phyloP scores from a whole-genome alignment of 1,140 invertebrate species.

The Macrosteles quadrilineatus region DNA sequence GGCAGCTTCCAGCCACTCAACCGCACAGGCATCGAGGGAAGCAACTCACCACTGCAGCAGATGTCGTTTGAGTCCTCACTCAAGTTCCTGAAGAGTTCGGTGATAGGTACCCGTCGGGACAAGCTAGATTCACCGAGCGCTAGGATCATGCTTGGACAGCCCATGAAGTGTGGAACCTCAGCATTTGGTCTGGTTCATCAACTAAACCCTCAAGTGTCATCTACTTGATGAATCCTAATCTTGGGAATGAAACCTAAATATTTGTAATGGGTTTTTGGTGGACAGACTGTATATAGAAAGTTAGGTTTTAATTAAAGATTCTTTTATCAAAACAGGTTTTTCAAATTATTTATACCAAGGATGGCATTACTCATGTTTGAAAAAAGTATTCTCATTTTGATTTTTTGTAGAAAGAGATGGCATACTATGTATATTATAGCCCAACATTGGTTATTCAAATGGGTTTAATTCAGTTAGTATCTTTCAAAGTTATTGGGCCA shows the following conservation, averaged over 20 bases:
- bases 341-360: too few species aligned
- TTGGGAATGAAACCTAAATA: background rate
- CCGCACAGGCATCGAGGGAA: constrained; percentile 83
- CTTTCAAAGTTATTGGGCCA: too few species aligned
- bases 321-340: too few species aligned
- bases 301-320: too few species aligned
- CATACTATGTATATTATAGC: too few species aligned
- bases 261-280: too few species aligned
- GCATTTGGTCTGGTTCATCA: constrained; percentile 57
- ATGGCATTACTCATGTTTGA: too few species aligned
- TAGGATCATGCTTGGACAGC: constrained; percentile 83
- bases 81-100: constrained; percentile 80
- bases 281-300: too few species aligned
- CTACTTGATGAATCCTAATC: background rate
- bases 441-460: too few species aligned
- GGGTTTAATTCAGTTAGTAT: too few species aligned
- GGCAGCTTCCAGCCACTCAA: constrained; percentile 89
- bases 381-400: too few species aligned
- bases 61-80: constrained; percentile 97
- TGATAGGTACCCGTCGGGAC: constrained; percentile 65
- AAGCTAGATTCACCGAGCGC: constrained; percentile 83
- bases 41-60: constrained; percentile 91
- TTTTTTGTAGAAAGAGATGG: too few species aligned
- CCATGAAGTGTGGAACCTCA: constrained; percentile 83
- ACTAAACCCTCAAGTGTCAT: background rate